Evolutionary conservation across 2,888 invertebrate species (phyloP).

Genomic region (Drosophila sordidula): DNA sequence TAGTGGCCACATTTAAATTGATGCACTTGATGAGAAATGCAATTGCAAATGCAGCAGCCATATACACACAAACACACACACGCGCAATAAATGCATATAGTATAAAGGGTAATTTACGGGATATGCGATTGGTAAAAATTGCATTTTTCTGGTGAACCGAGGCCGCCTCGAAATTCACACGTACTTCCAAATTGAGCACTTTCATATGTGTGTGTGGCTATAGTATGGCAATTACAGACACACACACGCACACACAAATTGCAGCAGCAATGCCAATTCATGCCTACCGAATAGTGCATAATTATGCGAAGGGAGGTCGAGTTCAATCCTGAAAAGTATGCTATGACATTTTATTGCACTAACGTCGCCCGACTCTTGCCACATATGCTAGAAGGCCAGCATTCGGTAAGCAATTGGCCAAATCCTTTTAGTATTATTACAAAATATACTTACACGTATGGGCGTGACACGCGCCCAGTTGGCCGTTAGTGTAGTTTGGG

Average conservation of each 20-base stretch:
- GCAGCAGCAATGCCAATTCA: constrained; percentile 53
- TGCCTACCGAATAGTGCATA: constrained; percentile 48
- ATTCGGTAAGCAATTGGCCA: constrained; percentile 34
- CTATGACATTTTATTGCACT: constrained; percentile 41
- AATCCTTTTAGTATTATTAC: constrained; percentile 77
- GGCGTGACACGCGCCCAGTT: constrained; percentile 42
- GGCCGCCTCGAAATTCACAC: constrained; percentile 77
- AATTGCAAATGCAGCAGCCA: constrained; percentile 64
- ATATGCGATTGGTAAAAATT: constrained; percentile 65
- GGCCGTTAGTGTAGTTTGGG: constrained; percentile 74
- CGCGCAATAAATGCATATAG: constrained; percentile 6
- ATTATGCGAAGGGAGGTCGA: constrained; percentile 44
- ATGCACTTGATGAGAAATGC: constrained; percentile 80
- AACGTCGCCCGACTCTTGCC: constrained; percentile 10
- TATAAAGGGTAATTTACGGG: constrained; percentile 67
- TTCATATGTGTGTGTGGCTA: constrained; percentile 1
- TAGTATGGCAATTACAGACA: constrained; percentile 10
- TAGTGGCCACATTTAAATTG: constrained; percentile 82
- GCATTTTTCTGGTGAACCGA: constrained; percentile 76
- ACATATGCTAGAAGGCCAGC: not conserved
- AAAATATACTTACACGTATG: constrained; percentile 54
- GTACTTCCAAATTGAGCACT: constrained; percentile 54
- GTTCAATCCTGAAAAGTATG: constrained; percentile 21
- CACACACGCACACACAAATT: constrained; percentile 54
- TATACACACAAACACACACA: constrained; percentile 18